Percentiles rank a stretch among this genome's conserved stretches.
Conservation (phyloP, 2,797 vertebrate species). For the Mastacembelus armatus region DNA sequence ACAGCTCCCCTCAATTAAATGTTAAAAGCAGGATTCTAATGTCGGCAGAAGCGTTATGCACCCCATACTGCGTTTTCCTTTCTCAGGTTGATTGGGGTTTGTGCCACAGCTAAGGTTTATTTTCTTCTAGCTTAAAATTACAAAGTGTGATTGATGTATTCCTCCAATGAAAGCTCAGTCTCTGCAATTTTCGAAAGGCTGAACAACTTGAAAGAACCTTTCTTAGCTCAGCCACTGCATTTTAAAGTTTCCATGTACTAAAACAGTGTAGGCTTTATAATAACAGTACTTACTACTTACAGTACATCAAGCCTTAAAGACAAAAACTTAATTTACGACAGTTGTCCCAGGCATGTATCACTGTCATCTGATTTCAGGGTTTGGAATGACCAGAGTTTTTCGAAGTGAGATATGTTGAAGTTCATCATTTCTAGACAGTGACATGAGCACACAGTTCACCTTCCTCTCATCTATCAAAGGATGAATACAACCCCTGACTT, state of each 20-base stretch:
- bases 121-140: constrained; percentile 37
- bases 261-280: constrained; percentile 31
- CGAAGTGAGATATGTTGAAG: constrained; percentile 66
- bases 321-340: constrained; percentile 74
- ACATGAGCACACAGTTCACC: constrained; percentile 67
- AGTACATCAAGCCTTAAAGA: constrained; percentile 43
- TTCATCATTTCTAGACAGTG: constrained; percentile 73
- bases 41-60: constrained; percentile 39
- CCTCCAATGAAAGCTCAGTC: constrained; percentile 28
- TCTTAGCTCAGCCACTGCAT: constrained; percentile 18
- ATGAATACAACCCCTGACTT: constrained; percentile 59
- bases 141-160: constrained; percentile 40
- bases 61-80: constrained; percentile 38
- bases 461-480: constrained; percentile 78
- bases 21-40: constrained; percentile 55
- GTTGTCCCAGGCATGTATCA: constrained; percentile 66
- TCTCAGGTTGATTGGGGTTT: constrained; percentile 44
- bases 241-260: constrained; percentile 14
- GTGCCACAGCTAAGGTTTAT: constrained; percentile 35
- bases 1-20: constrained; percentile 62
- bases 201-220: constrained; percentile 35
- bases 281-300: constrained; percentile 37
- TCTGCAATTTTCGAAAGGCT: constrained; percentile 47
- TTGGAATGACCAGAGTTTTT: too few relatives aligned
- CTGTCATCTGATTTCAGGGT: constrained; percentile 69